Percentiles rank a stretch among this genome's conserved stretches.
Conservation (phyloP, 2,113 vertebrate genomes). For the Sclerurus mexicanus region DNA sequence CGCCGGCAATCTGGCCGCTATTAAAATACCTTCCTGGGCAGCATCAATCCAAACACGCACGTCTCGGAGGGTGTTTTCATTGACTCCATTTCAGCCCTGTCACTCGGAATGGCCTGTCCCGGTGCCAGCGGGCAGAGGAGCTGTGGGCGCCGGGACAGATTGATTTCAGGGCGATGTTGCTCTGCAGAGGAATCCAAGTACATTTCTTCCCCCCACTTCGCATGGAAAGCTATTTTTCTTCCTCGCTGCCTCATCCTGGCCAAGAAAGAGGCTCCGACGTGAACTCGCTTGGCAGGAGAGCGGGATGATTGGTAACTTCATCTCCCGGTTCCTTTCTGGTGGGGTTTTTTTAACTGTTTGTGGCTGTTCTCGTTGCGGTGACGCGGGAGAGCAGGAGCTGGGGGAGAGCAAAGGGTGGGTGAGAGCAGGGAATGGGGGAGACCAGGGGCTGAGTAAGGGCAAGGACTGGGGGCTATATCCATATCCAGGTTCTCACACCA, state of each 20-base stretch:
- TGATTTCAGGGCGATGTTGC: slow-evolving; percentile 3
- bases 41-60: not conserved
- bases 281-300: slow-evolving; percentile 42
- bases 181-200: slow-evolving; percentile 35
- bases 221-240: slow-evolving; percentile 50
- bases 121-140: slow-evolving; percentile 28
- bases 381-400: rapidly evolving
- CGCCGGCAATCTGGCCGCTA: not conserved
- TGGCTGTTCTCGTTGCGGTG: not conserved
- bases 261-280: slow-evolving; percentile 56
- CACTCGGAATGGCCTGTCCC: not conserved
- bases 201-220: slow-evolving; percentile 27
- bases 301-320: slow-evolving; percentile 39
- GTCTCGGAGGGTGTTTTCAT: slow-evolving; percentile 26
- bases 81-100: slow-evolving; percentile 22
- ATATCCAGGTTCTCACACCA: not conserved
- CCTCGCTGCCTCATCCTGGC: slow-evolving; percentile 30
- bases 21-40: slow-evolving; percentile 52
- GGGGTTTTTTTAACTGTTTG: not conserved
- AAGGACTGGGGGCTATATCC: not conserved
- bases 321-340: slow-evolving; percentile 4
- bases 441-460: not conserved
- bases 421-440: not conserved
- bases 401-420: too few species aligned
- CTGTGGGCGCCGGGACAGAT: slow-evolving; percentile 17